Evolutionary conservation across 2,888 invertebrate genomes (phyloP).

Genomic region (Drosophila nigritarsus): DNA sequence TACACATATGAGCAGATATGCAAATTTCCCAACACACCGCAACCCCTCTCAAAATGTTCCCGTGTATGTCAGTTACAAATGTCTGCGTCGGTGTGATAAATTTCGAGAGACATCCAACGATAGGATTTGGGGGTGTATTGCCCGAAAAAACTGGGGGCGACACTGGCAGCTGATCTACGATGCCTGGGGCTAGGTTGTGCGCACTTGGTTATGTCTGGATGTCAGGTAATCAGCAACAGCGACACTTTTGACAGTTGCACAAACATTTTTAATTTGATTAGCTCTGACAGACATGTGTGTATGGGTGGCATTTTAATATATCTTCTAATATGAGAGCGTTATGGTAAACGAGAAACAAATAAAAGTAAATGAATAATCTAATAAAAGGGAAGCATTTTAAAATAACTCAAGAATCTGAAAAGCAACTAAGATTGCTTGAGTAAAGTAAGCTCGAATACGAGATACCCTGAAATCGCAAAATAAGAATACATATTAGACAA

Average conservation of each 20-base stretch:
- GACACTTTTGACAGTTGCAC: conserved; percentile 53
- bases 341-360: background rate
- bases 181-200: conserved; percentile 7
- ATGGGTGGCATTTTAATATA: background rate
- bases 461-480: background rate
- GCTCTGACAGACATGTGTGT: conserved; percentile 7
- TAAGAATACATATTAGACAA: no score
- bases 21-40: conserved; percentile 41
- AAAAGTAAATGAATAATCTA: background rate
- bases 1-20: conserved; percentile 55
- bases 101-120: conserved; percentile 54
- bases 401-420: background rate
- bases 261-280: conserved; percentile 58
- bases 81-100: conserved; percentile 70
- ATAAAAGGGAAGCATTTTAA: background rate
- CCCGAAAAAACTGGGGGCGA: conserved; percentile 16
- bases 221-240: conserved; percentile 49
- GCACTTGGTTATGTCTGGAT: conserved; percentile 16
- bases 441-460: background rate
- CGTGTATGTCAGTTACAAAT: conserved; percentile 68
- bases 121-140: background rate
- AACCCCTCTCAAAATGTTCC: background rate
- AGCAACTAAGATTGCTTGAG: background rate
- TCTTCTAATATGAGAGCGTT: background rate
- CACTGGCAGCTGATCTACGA: conserved; percentile 12